Base-by-base conservation (phyloP, 2,113 vertebrate genomes). In the Petrocephalus microphthalmus region DNA sequence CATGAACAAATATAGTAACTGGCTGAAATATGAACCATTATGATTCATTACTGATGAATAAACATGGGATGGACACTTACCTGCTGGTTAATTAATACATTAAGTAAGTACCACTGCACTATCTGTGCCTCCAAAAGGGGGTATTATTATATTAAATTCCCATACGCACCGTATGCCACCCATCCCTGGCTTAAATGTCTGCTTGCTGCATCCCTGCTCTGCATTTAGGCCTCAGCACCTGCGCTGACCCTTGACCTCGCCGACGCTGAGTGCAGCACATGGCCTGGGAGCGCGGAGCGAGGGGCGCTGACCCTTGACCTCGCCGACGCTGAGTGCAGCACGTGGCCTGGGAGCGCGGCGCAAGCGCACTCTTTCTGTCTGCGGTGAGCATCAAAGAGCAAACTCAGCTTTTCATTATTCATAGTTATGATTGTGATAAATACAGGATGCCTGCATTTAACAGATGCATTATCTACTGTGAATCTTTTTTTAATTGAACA, bases 321-420 rank as follows among this genome's bases (percentile, higher is more conserved):
- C 22, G 91, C 90, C 0, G 95, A 96, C 51, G 97, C 96, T 0
- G 92, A 95, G 87, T 98, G 97, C 90, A 92, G 92, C 7, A 92
- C 93, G 0, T 95, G 95, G 1, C 91, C 94, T 0, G 95, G 96
- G 22, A 97, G 97, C 91, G 95, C 93, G 89, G 97, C 97, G 88
- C 97, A 96, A 92, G 92, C 92, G 90, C 95, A 97, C 94, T 97
- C 97, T 93, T 96, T 97, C 91, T 93, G 94, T 86, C 93, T 98
- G 84, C 94, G 93, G 96, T 98, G 91, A 95, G 93, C 93, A 67
- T 0, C 22, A 54, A 54, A 57, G 42, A 19, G 8, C 13, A 20
- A 7, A 20, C 19, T 45, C 33, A 78, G 42, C 81, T 49, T 67
- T 11, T 53, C 15, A 85, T 45, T n/a, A 29, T 1, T 19, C 54